phyloP scores from a whole-genome alignment of 2,888 invertebrate genomes.

The Eulithis prunata region DNA sequence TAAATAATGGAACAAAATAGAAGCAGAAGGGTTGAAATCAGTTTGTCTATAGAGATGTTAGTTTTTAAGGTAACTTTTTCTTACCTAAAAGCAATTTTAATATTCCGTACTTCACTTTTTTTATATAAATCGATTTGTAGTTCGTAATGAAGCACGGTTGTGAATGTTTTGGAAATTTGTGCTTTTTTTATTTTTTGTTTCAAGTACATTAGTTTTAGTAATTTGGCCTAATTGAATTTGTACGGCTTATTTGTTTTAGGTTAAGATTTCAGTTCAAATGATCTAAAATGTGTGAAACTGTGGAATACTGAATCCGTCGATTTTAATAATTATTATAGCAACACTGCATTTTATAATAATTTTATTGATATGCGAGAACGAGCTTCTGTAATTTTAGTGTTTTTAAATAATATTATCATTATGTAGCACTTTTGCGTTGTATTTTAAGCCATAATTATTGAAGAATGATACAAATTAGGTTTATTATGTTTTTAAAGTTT shows the following conservation, averaged over 20 bases:
- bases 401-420: constrained; percentile 38
- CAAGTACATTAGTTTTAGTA: constrained; percentile 21
- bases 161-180: constrained; percentile 45
- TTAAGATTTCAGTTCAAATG: constrained; percentile 19
- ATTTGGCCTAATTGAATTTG: constrained; percentile 26
- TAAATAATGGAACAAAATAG: no score
- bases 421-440: constrained; percentile 52
- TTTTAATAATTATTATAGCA: constrained; percentile 46
- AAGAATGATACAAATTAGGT: constrained; percentile 66
- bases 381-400: constrained; percentile 54
- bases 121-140: constrained; percentile 35
- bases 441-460: constrained; percentile 45
- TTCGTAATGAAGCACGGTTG: constrained; percentile 52
- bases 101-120: constrained; percentile 23
- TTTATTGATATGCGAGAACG: constrained; percentile 53
- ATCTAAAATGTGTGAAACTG: constrained; percentile 10
- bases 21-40: not conserved
- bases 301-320: constrained; percentile 52
- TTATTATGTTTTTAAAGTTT: constrained; percentile 49
- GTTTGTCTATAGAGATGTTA: not conserved
- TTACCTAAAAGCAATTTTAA: not conserved
- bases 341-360: constrained; percentile 39
- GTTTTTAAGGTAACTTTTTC: not conserved
- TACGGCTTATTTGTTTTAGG: constrained; percentile 15
- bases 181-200: constrained; percentile 22